Percentiles rank a stretch among this genome's conserved stretches.
phyloP scores from a whole-genome alignment of 2,888 invertebrate species.

The Blera fallax region DNA sequence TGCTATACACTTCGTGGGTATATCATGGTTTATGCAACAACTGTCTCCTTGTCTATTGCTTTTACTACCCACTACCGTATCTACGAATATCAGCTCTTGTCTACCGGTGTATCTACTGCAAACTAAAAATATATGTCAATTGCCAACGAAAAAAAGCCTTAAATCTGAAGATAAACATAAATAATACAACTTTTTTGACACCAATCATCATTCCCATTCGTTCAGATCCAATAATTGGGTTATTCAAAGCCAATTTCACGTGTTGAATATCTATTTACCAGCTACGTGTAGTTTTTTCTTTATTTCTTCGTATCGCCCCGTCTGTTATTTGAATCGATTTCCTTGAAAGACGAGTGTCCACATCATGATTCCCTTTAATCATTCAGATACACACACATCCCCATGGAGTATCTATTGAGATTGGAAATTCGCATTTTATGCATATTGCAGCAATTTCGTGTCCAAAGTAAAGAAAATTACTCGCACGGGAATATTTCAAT shows the following conservation, averaged over 20 bases:
- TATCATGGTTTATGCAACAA: no score
- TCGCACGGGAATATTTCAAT: slow-evolving; percentile 39
- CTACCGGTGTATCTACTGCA: no score
- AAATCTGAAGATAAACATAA: no score
- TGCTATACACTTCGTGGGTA: no score
- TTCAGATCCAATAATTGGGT: neutral
- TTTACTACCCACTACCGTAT: no score
- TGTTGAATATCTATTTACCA: neutral
- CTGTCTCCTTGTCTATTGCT: no score
- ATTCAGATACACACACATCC: neutral
- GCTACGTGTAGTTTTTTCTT: neutral
- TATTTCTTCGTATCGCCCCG: neutral
- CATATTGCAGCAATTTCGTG: slow-evolving; percentile 37
- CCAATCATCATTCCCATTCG: no score
- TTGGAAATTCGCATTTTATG: slow-evolving; percentile 39
- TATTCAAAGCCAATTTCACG: neutral
- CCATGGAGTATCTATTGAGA: neutral
- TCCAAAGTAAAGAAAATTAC: neutral
- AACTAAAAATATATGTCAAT: no score
- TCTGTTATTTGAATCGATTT: neutral
- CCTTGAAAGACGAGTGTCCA: neutral
- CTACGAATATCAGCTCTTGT: no score
- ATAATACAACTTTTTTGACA: neutral
- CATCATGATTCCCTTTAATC: slow-evolving; percentile 4
- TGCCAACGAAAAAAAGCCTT: no score